Conservation (phyloP, 2,113 vertebrate species). For the Percina caprodes region DNA sequence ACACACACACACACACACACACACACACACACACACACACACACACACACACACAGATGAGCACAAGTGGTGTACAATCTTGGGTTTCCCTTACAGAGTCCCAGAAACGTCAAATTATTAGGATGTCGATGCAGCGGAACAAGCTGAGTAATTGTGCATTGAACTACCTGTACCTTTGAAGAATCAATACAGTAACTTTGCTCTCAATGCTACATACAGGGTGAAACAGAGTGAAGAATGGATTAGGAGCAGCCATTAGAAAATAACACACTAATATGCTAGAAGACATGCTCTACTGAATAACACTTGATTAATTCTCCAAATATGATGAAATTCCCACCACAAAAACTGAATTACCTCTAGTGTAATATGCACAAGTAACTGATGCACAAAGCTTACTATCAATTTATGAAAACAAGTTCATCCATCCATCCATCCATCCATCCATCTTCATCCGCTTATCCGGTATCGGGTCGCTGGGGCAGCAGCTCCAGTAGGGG, state of each 20-base stretch:
- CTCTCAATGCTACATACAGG: background rate
- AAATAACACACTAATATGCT: constrained; percentile 4
- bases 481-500: no score
- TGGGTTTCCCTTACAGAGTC: background rate
- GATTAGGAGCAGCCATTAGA: constrained; percentile 4
- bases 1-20: background rate
- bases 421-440: no score
- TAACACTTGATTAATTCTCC: background rate
- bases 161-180: constrained; percentile 9
- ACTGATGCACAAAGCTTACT: background rate
- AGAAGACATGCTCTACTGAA: background rate
- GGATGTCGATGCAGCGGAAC: constrained; percentile 11
- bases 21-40: no score
- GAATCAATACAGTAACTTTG: constrained; percentile 5
- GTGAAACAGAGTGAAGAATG: background rate
- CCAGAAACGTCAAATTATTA: constrained; percentile 5
- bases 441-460: no score
- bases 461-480: no score
- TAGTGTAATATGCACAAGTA: background rate
- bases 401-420: background rate
- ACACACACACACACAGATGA: no score
- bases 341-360: background rate
- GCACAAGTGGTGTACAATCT: background rate
- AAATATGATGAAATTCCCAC: background rate
- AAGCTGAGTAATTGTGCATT: constrained; percentile 9